Evolutionary conservation across 2,113 vertebrate genomes (phyloP).

Genomic region (Aix galericulata): DNA sequence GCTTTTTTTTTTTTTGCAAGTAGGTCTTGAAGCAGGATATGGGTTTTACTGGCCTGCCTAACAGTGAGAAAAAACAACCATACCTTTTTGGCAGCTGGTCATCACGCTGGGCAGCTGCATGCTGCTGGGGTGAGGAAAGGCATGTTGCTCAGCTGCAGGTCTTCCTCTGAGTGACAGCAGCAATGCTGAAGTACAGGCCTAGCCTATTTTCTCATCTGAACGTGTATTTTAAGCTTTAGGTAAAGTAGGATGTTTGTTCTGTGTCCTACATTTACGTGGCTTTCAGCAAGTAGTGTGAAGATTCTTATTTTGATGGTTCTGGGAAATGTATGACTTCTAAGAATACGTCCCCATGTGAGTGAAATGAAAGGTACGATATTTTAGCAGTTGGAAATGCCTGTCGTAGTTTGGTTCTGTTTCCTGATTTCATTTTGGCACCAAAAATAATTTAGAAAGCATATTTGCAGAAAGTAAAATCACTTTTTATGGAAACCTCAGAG

Average conservation of each 20-base stretch:
- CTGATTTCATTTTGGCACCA: not conserved
- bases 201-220: not conserved
- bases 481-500: constrained; percentile 44
- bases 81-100: not conserved
- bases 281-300: not conserved
- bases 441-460: constrained; percentile 14
- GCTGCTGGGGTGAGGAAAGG: not conserved
- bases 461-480: constrained; percentile 31
- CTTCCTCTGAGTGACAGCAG: not conserved
- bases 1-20: not conserved
- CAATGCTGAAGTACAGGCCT: not conserved
- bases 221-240: not conserved
- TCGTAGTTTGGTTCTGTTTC: not conserved
- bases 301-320: not conserved
- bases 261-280: not conserved
- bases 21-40: not conserved
- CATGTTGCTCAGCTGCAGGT: accelerated
- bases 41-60: not conserved
- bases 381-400: not conserved
- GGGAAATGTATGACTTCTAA: not conserved
- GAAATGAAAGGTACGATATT: not conserved
- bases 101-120: not conserved
- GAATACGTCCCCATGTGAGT: not conserved
- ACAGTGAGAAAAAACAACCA: not conserved
- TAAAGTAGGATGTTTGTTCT: no score